Percentiles rank a stretch among this genome's conserved stretches.
Evolutionary conservation across 2,113 vertebrate genomes (phyloP).

Genomic region (Mormoops blainvillei): DNA sequence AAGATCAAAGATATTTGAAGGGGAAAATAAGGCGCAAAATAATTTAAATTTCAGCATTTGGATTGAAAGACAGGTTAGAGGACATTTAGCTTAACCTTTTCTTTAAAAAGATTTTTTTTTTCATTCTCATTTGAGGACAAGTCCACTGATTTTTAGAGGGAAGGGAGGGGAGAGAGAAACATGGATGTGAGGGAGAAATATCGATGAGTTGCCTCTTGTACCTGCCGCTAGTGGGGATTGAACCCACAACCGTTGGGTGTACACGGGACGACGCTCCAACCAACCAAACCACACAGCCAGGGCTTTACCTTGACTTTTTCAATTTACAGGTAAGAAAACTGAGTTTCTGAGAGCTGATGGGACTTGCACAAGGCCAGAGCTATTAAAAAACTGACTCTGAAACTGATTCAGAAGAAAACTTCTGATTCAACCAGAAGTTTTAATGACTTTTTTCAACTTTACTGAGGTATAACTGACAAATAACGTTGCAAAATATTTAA

Average conservation of each 20-base stretch:
- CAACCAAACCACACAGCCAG: no score
- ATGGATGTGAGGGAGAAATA: no score
- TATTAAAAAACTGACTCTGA: not conserved
- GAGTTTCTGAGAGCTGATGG: not conserved
- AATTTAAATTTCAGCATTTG: not conserved
- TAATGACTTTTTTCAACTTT: not conserved
- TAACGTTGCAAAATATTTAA: not conserved
- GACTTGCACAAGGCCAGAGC: not conserved
- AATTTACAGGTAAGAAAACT: not conserved
- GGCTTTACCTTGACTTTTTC: not conserved
- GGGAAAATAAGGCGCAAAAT: not conserved
- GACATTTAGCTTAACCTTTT: not conserved
- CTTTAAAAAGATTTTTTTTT: no score
- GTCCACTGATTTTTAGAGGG: no score
- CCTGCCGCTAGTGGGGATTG: no score
- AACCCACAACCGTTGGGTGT: no score
- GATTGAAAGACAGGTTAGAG: not conserved
- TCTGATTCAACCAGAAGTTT: not conserved
- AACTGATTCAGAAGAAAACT: no score
- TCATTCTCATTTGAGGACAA: no score
- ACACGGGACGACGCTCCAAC: no score
- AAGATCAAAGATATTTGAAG: not conserved
- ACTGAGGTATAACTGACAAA: not conserved
- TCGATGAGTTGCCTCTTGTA: no score
- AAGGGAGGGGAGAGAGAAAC: no score